Conservation (phyloP, 2,888 invertebrate genomes). For the Lasioglossum morio region DNA sequence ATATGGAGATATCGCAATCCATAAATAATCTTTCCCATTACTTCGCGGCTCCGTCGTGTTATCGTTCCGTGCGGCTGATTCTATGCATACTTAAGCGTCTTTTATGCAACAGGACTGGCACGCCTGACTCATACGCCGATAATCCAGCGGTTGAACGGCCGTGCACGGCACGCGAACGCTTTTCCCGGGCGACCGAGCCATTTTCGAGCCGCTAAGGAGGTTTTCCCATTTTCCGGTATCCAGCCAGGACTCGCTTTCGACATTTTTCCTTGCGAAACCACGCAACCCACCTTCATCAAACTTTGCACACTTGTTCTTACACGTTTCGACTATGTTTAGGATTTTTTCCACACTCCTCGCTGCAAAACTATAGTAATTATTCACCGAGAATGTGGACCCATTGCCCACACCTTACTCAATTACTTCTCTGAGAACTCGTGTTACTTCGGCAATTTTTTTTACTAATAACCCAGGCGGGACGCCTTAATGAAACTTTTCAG, state of each 20-base stretch:
- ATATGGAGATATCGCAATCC: conserved; percentile 59
- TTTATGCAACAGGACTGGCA: conserved; percentile 58
- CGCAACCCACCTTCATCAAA: neutral
- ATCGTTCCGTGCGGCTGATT: conserved; percentile 61
- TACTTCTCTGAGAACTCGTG: neutral
- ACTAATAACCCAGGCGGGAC: neutral
- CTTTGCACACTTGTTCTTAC: neutral
- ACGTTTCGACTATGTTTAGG: neutral
- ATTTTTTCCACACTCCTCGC: neutral
- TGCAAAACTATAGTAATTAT: neutral
- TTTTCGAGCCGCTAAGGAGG: neutral
- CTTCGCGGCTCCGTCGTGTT: conserved; percentile 58
- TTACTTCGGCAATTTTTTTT: neutral
- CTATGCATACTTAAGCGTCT: conserved; percentile 62
- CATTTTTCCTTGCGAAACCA: neutral
- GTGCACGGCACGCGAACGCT: conserved; percentile 31
- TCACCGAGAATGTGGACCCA: neutral
- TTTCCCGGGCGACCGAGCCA: neutral
- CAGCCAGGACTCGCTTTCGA: neutral
- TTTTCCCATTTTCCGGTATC: neutral
- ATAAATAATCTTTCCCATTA: conserved; percentile 63
- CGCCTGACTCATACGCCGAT: conserved; percentile 38
- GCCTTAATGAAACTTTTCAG: neutral
- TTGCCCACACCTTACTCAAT: neutral
- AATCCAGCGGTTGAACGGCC: conserved; percentile 54